Conservation (phyloP, 1,140 invertebrate genomes). For the Meloidogyne chitwoodi region DNA sequence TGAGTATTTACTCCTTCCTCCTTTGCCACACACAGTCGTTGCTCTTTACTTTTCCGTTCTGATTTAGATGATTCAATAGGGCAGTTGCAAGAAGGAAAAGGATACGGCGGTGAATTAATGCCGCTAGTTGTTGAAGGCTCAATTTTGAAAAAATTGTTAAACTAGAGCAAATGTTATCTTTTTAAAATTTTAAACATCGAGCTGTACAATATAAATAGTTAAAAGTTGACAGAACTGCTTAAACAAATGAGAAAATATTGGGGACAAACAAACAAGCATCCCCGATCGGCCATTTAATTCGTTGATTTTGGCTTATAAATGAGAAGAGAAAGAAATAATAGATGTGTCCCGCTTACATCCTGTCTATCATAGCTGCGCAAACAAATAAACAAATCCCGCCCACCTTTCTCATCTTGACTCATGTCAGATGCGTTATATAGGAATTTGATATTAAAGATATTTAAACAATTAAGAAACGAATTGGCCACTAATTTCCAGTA, state of each 20-base stretch:
- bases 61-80: neutral
- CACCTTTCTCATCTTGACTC: neutral
- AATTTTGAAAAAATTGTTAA: neutral
- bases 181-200: too few relatives aligned
- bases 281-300: neutral
- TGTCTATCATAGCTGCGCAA: neutral
- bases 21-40: neutral
- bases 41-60: neutral
- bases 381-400: neutral
- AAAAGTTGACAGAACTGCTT: neutral
- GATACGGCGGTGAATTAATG: neutral
- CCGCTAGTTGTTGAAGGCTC: neutral
- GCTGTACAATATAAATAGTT: too few relatives aligned
- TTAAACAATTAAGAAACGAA: neutral
- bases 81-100: neutral
- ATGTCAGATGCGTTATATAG: too few relatives aligned
- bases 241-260: neutral
- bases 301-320: too few relatives aligned
- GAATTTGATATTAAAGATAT: too few relatives aligned
- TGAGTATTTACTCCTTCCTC: neutral
- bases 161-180: too few relatives aligned
- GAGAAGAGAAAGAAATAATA: too few relatives aligned
- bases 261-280: neutral
- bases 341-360: too few relatives aligned
- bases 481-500: neutral